phyloP scores from a whole-genome alignment of 2,797 vertebrate species.

The Trichosurus vulpecula region DNA sequence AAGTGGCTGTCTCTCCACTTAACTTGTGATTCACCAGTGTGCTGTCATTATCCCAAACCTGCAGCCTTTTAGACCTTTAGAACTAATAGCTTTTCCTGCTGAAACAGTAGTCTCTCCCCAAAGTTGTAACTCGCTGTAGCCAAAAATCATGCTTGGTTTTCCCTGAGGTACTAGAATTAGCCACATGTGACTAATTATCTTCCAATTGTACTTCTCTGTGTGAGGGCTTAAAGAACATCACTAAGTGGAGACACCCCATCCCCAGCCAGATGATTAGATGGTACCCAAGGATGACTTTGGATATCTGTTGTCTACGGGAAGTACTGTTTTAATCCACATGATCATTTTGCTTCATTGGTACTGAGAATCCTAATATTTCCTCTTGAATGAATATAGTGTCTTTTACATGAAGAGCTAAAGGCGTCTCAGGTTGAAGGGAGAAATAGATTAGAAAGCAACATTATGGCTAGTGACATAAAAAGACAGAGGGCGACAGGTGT shows the following conservation, averaged over 20 bases:
- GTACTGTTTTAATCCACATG: constrained; percentile 41
- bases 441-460: background rate
- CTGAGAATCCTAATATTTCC: background rate
- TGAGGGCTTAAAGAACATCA: background rate
- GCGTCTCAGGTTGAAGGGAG: background rate
- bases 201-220: background rate
- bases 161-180: background rate
- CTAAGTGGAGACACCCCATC: background rate
- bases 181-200: background rate
- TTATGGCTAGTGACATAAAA: background rate
- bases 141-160: constrained; percentile 24
- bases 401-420: background rate
- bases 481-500: background rate
- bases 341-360: constrained; percentile 29
- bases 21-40: background rate
- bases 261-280: background rate
- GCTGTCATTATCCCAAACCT: background rate
- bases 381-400: background rate
- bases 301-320: constrained; percentile 32
- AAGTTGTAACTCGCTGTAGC: background rate
- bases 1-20: background rate
- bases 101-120: background rate
- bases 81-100: background rate
- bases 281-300: constrained; percentile 25
- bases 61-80: background rate